phyloP scores from a whole-genome alignment of 2,113 vertebrate species.

The Mugil cephalus region DNA sequence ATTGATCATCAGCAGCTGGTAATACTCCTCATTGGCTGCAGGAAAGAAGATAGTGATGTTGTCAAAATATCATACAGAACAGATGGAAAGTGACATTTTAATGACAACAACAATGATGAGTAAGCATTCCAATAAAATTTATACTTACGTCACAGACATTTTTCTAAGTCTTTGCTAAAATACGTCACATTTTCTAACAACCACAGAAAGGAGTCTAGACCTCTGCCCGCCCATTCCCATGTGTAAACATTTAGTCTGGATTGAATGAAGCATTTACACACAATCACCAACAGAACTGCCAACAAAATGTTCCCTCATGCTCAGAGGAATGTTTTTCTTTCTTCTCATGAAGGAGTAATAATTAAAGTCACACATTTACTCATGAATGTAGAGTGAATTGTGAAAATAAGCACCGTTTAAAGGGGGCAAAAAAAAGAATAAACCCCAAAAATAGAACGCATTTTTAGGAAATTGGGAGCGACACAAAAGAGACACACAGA shows the following conservation, averaged over 20 bases:
- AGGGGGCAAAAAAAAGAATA: neutral
- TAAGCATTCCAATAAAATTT: neutral
- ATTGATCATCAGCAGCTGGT: conserved; percentile 90
- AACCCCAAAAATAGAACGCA: neutral
- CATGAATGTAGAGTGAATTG: neutral
- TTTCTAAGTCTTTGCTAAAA: neutral
- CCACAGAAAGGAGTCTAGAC: neutral
- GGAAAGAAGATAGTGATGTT: conserved; percentile 10
- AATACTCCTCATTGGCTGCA: conserved; percentile 95
- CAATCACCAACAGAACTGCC: neutral
- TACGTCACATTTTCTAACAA: neutral
- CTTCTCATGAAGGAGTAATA: neutral
- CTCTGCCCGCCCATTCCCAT: conserved; percentile 14
- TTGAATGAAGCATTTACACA: conserved; percentile 6
- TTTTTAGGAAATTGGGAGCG: neutral
- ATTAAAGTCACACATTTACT: neutral
- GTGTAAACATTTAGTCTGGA: conserved; percentile 15
- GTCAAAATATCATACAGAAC: neutral
- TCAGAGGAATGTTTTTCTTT: neutral
- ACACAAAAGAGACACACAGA: neutral
- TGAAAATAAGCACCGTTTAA: no score
- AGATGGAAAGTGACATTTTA: neutral
- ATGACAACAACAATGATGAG: neutral
- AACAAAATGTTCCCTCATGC: neutral
- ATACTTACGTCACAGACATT: neutral